These are phyloP conservation scores for Chrysodeixis includens DNA, from an alignment of 2,888 invertebrate genomes.

Conservation along the genomic window DNA sequence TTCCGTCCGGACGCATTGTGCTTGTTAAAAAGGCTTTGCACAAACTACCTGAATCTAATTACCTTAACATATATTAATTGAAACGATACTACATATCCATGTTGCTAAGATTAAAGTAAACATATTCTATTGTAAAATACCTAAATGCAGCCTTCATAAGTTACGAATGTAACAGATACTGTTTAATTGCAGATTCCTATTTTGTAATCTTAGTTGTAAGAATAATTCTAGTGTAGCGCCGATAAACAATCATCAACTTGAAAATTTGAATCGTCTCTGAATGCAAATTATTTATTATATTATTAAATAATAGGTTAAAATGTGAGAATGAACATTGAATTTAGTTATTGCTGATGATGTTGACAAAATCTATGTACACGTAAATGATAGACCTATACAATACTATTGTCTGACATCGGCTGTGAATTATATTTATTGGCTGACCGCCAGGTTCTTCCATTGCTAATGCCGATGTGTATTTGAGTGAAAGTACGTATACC, in stretches of 20 bases:
- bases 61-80: constrained; percentile 36
- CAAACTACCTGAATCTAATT: constrained; percentile 48
- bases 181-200: constrained; percentile 88
- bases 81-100: constrained; percentile 67
- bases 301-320: constrained; percentile 68
- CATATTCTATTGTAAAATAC: constrained; percentile 49
- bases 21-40: constrained; percentile 42
- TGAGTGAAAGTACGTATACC: constrained; percentile 36
- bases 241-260: constrained; percentile 63
- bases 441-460: constrained; percentile 45
- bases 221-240: constrained; percentile 70
- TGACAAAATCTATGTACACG: constrained; percentile 52
- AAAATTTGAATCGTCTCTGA: constrained; percentile 70
- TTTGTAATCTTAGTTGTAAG: constrained; percentile 84
- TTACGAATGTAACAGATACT: constrained; percentile 54
- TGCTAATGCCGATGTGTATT: constrained; percentile 51
- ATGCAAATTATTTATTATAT: constrained; percentile 75
- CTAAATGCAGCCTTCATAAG: constrained; percentile 43
- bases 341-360: constrained; percentile 57
- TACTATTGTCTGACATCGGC: constrained; percentile 62
- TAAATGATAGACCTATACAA: constrained; percentile 41
- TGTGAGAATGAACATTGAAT: constrained; percentile 62
- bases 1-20: constrained; percentile 71
- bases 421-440: constrained; percentile 67
- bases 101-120: constrained; percentile 59